Evolutionary conservation across 23 tunicate genomes (phyloP), one percentile per base, ranked within the genome.

Genomic region (Styela plicata): DNA sequence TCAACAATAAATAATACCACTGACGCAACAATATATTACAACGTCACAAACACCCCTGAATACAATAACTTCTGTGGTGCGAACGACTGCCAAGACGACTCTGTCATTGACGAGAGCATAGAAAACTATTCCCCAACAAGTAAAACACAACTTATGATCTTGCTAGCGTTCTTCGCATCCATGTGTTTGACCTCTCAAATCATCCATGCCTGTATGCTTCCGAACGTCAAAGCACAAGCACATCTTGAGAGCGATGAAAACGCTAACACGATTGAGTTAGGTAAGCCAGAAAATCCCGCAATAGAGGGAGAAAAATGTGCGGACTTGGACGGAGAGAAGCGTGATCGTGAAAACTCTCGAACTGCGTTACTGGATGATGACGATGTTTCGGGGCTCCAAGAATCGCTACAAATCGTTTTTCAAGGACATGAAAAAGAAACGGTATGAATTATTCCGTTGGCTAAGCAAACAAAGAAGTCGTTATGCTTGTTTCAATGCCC

Each of bases 61-160:
- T 68, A 29, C n/a, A 23, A 16, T 31, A 31, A 29, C 24, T 71
- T 71, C 29, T 71, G 77, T 32, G 77, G 77, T 36, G 77, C 77
- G 7, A 71, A 71, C 35, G 77, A 71, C 37, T 71, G 77, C 34
- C 77, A 71, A 32, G 17, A 30, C 26, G 36, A 71, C 10, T 3
- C 77, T 33, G 34, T 3, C 23, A 22, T 71, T 30, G 34, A 71
- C 17, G 77, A 71, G 29, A 71, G 24, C 77, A 71, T 71, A 16
- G 34, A 33, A 3, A 71, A 71, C 35, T 71, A 71, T 34, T 28
- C 77, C 36, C 77, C 77, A 5, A 71, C 35, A 3, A 71, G 34
- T 34, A 71, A 36, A 71, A 26, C 3, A 2, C 26, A 71, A 19
- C 17, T 71, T n/a, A 27, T 71, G 77, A 71, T 71, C 3, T 28